A percentile compares a stretch with the other conserved stretches of the same genome.
Evolutionary conservation across 2,797 vertebrate species (phyloP).

Genomic region (Anguilla marmorata): DNA sequence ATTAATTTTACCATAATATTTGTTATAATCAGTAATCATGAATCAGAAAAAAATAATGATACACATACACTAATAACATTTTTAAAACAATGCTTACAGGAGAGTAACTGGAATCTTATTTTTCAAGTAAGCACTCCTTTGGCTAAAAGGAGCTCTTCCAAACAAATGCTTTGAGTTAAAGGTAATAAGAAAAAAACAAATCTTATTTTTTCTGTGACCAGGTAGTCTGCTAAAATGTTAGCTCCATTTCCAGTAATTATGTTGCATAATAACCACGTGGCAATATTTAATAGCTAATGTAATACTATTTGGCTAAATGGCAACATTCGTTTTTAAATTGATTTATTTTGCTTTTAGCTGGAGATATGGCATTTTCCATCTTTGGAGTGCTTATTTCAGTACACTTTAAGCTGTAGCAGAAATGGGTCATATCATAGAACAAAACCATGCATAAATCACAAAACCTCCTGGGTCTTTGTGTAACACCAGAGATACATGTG

Average conservation of each 20-base stretch:
- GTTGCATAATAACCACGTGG: no score
- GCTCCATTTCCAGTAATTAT: no score
- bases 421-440: background rate
- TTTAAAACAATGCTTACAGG: no score
- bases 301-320: background rate
- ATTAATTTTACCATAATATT: no score
- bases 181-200: background rate
- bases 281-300: background rate
- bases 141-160: no score
- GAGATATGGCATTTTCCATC: background rate
- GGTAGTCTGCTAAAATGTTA: background rate
- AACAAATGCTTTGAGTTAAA: no score
- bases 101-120: no score
- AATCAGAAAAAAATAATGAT: no score
- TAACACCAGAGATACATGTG: background rate
- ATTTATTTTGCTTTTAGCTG: background rate
- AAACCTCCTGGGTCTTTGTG: background rate
- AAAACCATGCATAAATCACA: background rate
- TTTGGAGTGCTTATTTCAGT: background rate
- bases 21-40: no score
- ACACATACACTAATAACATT: no score
- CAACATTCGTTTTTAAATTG: background rate
- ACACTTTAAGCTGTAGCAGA: background rate
- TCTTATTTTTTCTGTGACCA: background rate
- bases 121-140: no score